Base-by-base conservation (phyloP, 2,888 invertebrate species). In the Halictus quadricinctus region DNA sequence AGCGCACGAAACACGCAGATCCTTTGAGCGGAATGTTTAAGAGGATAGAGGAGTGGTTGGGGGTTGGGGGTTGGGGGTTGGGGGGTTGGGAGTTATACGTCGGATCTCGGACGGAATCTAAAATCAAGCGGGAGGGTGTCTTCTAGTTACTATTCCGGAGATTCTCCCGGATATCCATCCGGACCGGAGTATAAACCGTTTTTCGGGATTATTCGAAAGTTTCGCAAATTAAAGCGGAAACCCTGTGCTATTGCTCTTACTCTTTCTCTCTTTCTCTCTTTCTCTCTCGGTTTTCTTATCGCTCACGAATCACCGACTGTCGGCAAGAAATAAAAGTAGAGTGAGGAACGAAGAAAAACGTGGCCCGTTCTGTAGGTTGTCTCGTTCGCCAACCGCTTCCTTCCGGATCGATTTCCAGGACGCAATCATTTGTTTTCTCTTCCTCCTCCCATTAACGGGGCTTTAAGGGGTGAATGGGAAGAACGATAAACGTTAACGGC, bases 21-120 rank as follows among this genome's bases (percentile, higher is more conserved):
- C 79, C 79, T 83, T 78, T 72, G 83, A 80, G 77, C 83, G 83
- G 82, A 83, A 79, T 75, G 76, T 76, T 86, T 80, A 76, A 76
- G 73, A 80, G 76, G 43, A 43, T n/a, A 12, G 70, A 70, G n/a
- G 72, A 69, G 36, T 0, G 54, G 70, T n/a, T 7, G 54, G 58
- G 70, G 41, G 8, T 0, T 3, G 36, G 36, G 36, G 36, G 36
- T 1, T 2, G 29, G 29, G 50, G 7, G 50, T 36, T 36, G 43
- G 43, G 6, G 21, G 50, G 74, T 54, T 64, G 13, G 82, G 86
- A 91, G 90, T 91, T 92, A 91, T 90, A 88, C 91, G 85, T 73
- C 85, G 88, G 88, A 85, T 88, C 90, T 87, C 83, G 92, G 87
- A 85, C 86, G 87, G 92, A 92, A 92, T 92, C 90, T 90, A 89